Percentiles rank a stretch among this genome's conserved stretches.
Conservation (phyloP, 2,888 invertebrate species). For the Camponotus fellah region DNA sequence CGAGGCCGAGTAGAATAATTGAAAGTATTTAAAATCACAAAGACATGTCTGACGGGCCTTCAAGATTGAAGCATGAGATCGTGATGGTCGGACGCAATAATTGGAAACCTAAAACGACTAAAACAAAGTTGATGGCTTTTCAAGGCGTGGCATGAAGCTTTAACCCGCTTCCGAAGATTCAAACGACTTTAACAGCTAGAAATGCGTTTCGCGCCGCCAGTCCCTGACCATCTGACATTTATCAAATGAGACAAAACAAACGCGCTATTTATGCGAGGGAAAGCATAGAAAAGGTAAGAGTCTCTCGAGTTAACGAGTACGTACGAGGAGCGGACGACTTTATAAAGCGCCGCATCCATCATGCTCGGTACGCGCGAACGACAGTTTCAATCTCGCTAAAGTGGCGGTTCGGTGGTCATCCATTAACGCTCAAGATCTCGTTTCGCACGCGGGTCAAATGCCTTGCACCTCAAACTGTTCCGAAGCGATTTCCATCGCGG, state of each 20-base stretch:
- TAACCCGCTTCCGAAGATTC: constrained; percentile 29
- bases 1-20: constrained; percentile 20
- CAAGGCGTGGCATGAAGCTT: not conserved
- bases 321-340: constrained; percentile 49
- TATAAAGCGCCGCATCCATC: constrained; percentile 57
- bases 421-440: constrained; percentile 48
- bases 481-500: constrained; percentile 16
- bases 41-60: not conserved
- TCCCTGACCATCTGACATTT: constrained; percentile 30
- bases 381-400: constrained; percentile 58
- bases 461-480: constrained; percentile 16
- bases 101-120: constrained; percentile 40
- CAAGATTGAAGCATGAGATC: constrained; percentile 32
- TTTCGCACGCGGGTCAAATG: constrained; percentile 27
- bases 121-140: constrained; percentile 41
- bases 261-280: constrained; percentile 36
- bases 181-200: constrained; percentile 11
- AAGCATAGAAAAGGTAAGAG: constrained; percentile 35
- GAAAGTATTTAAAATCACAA: constrained; percentile 48
- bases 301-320: constrained; percentile 49
- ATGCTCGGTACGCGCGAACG: constrained; percentile 44
- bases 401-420: constrained; percentile 56
- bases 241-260: constrained; percentile 45
- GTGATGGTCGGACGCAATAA: constrained; percentile 30
- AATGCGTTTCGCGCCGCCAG: constrained; percentile 4